A percentile compares a stretch with the other conserved stretches of the same genome.
Conservation (phyloP, 2,113 vertebrate species). For the Paracyprichromis sp. region DNA sequence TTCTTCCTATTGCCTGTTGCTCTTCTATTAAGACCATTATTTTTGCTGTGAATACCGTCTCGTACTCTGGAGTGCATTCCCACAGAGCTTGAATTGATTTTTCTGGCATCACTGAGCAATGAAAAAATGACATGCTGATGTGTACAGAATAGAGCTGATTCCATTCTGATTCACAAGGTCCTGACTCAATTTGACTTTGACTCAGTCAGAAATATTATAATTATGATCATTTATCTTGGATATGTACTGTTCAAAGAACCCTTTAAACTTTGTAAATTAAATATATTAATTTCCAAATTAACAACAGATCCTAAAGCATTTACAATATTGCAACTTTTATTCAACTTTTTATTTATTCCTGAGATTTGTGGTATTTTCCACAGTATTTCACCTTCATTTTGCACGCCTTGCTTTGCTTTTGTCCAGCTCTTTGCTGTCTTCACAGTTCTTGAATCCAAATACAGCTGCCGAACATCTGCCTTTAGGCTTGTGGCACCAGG, state of each 20-base stretch:
- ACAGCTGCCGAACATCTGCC: neutral
- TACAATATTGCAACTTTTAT: neutral
- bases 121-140: neutral
- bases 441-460: neutral
- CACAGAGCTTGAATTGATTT: neutral
- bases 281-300: neutral
- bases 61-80: neutral
- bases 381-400: neutral
- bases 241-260: neutral
- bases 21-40: neutral
- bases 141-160: neutral
- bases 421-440: neutral
- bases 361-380: neutral
- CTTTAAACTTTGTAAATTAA: neutral
- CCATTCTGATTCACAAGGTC: neutral
- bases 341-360: neutral
- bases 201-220: neutral
- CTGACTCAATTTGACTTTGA: neutral
- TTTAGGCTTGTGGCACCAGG: neutral
- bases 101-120: neutral
- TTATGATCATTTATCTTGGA: neutral
- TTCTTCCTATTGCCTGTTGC: neutral
- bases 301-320: neutral
- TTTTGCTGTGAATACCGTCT: neutral
- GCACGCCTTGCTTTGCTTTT: neutral